Percentiles rank a stretch among this genome's conserved stretches.
phyloP scores from a whole-genome alignment of 2,888 invertebrate genomes.

The Sesamia inferens region DNA sequence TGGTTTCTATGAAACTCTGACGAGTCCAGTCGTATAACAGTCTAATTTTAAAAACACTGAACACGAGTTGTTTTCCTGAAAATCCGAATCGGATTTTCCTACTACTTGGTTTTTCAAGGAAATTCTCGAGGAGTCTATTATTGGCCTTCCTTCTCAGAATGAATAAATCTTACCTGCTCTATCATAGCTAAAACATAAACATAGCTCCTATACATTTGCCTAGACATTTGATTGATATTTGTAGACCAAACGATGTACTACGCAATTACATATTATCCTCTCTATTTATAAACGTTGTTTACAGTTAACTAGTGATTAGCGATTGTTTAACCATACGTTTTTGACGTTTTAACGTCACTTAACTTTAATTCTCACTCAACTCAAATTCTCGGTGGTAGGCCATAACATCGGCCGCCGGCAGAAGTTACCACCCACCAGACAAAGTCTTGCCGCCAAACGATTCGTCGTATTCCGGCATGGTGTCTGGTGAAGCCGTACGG shows the following conservation, averaged over 20 bases:
- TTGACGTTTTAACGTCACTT: too few relatives aligned
- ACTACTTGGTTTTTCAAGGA: constrained; percentile 13
- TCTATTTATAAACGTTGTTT: too few relatives aligned
- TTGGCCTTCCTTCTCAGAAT: constrained; percentile 29
- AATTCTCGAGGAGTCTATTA: constrained; percentile 17
- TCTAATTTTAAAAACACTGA: constrained; percentile 15
- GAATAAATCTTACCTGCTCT: constrained; percentile 7
- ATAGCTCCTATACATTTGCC: constrained; percentile 64
- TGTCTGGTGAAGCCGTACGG: too few relatives aligned
- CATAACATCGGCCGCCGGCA: too few relatives aligned
- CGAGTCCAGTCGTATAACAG: background rate
- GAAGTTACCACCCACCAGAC: too few relatives aligned
- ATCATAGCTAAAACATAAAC: constrained; percentile 40
- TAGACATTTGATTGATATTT: constrained; percentile 77
- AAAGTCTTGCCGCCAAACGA: too few relatives aligned
- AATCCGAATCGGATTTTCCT: constrained; percentile 33
- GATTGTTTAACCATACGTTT: too few relatives aligned
- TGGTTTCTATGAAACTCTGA: constrained; percentile 3
- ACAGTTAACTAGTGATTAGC: too few relatives aligned
- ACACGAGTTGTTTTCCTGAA: constrained; percentile 15
- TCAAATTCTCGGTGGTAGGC: too few relatives aligned
- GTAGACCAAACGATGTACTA: constrained; percentile 68
- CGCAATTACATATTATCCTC: constrained; percentile 43
- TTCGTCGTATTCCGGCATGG: too few relatives aligned
- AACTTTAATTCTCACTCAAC: too few relatives aligned